A percentile compares a stretch with the other conserved stretches of the same genome.
phyloP scores from a whole-genome alignment of 2,797 vertebrate species.

The Rhinophrynus dorsalis region DNA sequence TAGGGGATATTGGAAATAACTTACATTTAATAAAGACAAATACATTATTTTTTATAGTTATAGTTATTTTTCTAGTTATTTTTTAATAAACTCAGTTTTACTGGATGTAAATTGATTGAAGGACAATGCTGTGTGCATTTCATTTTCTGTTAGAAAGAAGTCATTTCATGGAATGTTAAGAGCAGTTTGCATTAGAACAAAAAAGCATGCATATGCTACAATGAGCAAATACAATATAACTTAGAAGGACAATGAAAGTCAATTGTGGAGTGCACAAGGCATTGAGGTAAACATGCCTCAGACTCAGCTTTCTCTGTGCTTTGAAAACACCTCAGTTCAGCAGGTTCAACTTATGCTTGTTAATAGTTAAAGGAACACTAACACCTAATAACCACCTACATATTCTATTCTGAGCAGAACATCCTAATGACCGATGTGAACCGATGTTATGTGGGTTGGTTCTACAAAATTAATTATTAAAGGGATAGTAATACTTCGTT shows the following conservation, averaged over 20 bases:
- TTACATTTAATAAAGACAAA: conserved; percentile 53
- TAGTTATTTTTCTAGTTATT: conserved; percentile 52
- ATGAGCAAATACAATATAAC: conserved; percentile 58
- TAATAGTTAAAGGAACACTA: no score
- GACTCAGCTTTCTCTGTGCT: conserved; percentile 1
- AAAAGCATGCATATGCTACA: conserved; percentile 36
- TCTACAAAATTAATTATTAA: no score
- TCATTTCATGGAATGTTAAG: conserved; percentile 23
- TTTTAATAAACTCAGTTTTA: conserved; percentile 50
- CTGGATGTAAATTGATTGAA: conserved; percentile 48
- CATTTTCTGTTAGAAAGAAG: conserved; percentile 13
- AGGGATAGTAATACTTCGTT: no score
- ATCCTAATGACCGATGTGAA: no score
- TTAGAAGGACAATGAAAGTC: conserved; percentile 46
- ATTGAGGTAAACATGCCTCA: conserved; percentile 37
- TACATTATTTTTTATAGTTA: conserved; percentile 51
- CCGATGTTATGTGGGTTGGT: no score
- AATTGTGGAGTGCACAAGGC: conserved; percentile 36
- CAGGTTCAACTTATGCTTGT: background rate
- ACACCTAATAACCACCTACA: no score
- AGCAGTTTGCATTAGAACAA: conserved; percentile 40
- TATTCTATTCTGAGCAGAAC: no score
- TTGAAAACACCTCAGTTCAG: background rate
- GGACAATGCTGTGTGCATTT: conserved; percentile 43
- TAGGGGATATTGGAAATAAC: conserved; percentile 49